Evolutionary conservation across 2,888 invertebrate genomes (phyloP).

Genomic region (Neocrepidodera transversa): DNA sequence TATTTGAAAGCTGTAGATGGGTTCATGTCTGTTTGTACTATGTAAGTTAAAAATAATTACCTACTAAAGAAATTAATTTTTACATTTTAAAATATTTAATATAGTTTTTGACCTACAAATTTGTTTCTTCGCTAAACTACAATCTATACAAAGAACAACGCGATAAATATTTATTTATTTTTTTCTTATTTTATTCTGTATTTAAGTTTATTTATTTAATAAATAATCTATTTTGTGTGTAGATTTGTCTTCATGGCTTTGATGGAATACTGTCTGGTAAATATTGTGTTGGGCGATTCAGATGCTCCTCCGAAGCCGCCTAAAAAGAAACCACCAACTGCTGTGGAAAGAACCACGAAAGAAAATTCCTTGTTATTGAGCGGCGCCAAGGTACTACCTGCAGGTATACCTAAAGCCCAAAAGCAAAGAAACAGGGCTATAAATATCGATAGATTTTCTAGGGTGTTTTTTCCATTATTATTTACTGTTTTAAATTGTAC

Average conservation of each 20-base stretch:
- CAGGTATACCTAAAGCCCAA: constrained; percentile 65
- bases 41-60: too few relatives aligned
- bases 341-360: constrained; percentile 63
- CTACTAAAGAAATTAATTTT: too few relatives aligned
- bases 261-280: constrained; percentile 92
- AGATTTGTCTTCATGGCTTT: constrained; percentile 92
- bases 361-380: constrained; percentile 60
- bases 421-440: constrained; percentile 70
- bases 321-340: constrained; percentile 51
- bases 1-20: constrained; percentile 92
- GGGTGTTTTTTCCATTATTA: constrained; percentile 74
- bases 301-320: constrained; percentile 67
- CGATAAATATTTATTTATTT: too few relatives aligned
- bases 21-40: constrained; percentile 91
- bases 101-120: too few relatives aligned
- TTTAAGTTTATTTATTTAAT: too few relatives aligned
- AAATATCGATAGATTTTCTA: constrained; percentile 74
- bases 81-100: too few relatives aligned
- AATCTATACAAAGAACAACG: too few relatives aligned
- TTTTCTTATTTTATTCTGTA: too few relatives aligned
- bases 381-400: constrained; percentile 49
- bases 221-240: too few relatives aligned
- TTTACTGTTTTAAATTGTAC: constrained; percentile 73
- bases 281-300: constrained; percentile 81
- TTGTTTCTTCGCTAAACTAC: too few relatives aligned